A percentile compares a stretch with the other conserved stretches of the same genome.
Evolutionary conservation across 2,888 invertebrate genomes (phyloP).

Genomic region (Colostygia pectinataria): DNA sequence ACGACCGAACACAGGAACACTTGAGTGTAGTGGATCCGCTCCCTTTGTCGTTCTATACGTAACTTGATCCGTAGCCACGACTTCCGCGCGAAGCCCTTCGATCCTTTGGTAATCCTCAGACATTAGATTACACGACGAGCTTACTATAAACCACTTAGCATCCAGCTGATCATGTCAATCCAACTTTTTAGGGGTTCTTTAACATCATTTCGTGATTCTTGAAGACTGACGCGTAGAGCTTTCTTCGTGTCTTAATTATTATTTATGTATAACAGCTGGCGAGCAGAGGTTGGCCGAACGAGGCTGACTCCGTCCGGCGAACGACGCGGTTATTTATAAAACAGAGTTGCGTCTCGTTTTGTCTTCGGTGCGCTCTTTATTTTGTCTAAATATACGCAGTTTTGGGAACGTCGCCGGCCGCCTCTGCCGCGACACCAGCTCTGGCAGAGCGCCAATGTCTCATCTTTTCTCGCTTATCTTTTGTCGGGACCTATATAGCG

Average conservation of each 20-base stretch:
- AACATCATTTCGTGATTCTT: conserved; percentile 36
- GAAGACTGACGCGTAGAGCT: conserved; percentile 57
- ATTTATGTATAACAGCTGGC: conserved; percentile 82
- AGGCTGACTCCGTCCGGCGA: conserved; percentile 76
- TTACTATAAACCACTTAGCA: conserved; percentile 39
- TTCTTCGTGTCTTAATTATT: conserved; percentile 80
- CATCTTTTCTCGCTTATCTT: conserved; percentile 71
- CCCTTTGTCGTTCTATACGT: conserved; percentile 64
- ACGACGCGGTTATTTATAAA: conserved; percentile 81
- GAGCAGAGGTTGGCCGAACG: conserved; percentile 73
- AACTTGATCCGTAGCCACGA: conserved; percentile 69
- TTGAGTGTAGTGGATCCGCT: conserved; percentile 69
- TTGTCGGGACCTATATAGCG: conserved; percentile 51
- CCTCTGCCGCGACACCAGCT: conserved; percentile 71
- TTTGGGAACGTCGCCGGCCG: conserved; percentile 80
- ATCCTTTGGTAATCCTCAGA: conserved; percentile 62
- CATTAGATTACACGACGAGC: conserved; percentile 45
- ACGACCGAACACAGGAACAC: conserved; percentile 60
- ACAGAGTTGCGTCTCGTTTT: conserved; percentile 82
- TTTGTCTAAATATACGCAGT: conserved; percentile 84
- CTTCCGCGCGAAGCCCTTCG: conserved; percentile 78
- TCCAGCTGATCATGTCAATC: conserved; percentile 22
- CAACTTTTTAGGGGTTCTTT: conserved; percentile 28
- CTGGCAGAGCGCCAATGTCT: conserved; percentile 71
- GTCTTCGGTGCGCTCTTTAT: conserved; percentile 82